These are phyloP conservation scores for Crocuta crocuta DNA, from an alignment of 2,113 vertebrate genomes.

Conservation along the genomic window DNA sequence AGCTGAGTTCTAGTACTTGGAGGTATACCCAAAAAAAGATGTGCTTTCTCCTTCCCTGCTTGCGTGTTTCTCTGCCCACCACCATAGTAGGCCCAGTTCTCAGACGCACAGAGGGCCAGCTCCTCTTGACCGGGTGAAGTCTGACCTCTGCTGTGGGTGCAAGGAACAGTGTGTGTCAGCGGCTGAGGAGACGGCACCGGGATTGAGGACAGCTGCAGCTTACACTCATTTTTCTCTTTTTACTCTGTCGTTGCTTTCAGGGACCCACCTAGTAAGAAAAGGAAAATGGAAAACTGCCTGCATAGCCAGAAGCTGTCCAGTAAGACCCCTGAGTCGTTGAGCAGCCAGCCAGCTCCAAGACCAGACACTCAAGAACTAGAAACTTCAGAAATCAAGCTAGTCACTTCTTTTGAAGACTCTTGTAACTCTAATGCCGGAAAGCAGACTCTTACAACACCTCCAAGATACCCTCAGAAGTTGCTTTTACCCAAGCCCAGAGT, in stretches of 20 bases:
- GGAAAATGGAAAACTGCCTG: constrained; percentile 92
- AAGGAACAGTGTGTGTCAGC: background rate
- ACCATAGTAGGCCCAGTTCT: background rate
- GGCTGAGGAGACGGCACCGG: background rate
- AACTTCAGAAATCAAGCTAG: constrained; percentile 85
- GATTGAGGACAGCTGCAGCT: background rate
- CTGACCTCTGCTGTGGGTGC: background rate
- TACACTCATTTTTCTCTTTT: background rate
- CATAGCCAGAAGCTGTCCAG: constrained; percentile 84
- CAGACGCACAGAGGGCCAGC: background rate
- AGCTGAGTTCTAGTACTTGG: constrained; percentile 14
- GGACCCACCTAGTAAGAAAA: constrained; percentile 97
- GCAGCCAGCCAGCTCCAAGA: constrained; percentile 59
- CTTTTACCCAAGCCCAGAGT: constrained; percentile 96
- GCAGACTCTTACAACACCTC: constrained; percentile 82
- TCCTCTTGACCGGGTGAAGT: background rate
- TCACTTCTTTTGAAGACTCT: constrained; percentile 85
- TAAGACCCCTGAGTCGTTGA: constrained; percentile 83
- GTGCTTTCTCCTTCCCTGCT: background rate
- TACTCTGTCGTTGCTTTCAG: constrained; percentile 85
- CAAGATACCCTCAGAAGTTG: constrained; percentile 91
- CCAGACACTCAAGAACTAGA: constrained; percentile 84
- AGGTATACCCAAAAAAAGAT: background rate
- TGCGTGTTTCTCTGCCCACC: background rate
- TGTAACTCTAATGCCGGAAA: constrained; percentile 81